These are phyloP conservation scores for Eleginops maclovinus DNA, from an alignment of 2,113 vertebrate species.

Conservation along the genomic window DNA sequence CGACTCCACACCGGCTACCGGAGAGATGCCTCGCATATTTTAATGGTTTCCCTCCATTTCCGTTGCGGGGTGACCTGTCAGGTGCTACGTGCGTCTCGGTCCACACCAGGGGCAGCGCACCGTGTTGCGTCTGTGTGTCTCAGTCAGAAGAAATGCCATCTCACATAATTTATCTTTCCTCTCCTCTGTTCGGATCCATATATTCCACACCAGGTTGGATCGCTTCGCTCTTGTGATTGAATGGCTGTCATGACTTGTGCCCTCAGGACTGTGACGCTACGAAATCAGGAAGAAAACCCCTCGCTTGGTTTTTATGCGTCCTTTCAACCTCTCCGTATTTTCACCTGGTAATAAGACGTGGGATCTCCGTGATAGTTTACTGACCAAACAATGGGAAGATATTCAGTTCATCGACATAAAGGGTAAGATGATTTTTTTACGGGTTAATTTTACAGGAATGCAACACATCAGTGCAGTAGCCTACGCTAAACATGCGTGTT, in stretches of 20 bases:
- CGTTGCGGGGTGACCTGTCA: conserved; percentile 52
- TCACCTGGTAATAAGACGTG: conserved; percentile 22
- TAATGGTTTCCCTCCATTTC: conserved; percentile 8
- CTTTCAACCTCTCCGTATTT: conserved; percentile 24
- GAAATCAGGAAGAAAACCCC: conserved; percentile 32
- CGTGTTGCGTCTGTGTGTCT: conserved; percentile 26
- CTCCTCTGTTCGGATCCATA: conserved; percentile 6
- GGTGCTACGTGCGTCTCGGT: conserved; percentile 49
- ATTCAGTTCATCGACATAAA: conserved; percentile 26
- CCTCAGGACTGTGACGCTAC: conserved; percentile 32
- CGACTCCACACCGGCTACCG: not conserved
- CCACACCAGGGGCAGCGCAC: conserved; percentile 42
- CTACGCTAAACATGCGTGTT: not conserved
- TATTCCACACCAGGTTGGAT: conserved; percentile 3
- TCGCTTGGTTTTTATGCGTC: conserved; percentile 29
- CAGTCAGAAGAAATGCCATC: conserved; percentile 43
- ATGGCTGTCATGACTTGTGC: conserved; percentile 68
- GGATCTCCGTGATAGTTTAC: conserved; percentile 28
- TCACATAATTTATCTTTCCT: conserved; percentile 42
- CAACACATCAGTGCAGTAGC: conserved; percentile 14
- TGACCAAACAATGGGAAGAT: conserved; percentile 52
- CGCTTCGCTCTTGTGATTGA: conserved; percentile 34
- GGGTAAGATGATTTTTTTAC: conserved; percentile 58
- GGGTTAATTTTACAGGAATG: conserved; percentile 13
- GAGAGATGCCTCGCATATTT: not conserved